These are phyloP conservation scores for Galleria mellonella DNA, from an alignment of 1,140 invertebrate genomes.

Conservation along the genomic window DNA sequence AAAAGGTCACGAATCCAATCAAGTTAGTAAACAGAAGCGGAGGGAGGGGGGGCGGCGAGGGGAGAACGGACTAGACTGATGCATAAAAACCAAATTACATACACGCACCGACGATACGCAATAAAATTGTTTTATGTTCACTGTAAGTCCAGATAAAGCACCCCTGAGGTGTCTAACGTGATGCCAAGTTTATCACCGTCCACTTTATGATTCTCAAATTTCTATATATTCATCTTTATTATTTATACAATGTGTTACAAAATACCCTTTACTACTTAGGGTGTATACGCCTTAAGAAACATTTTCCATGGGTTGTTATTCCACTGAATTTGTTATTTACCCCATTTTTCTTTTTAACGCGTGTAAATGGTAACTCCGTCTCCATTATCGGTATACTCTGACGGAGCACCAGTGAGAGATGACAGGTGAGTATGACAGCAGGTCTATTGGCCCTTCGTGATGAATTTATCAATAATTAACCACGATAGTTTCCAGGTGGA, in stretches of 20 bases:
- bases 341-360: no score
- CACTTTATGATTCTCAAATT: constrained; percentile 66
- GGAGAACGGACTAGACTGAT: constrained; percentile 19
- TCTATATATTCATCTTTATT: constrained; percentile 50
- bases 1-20: constrained; percentile 68
- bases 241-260: constrained; percentile 12
- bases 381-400: no score
- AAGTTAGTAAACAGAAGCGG: constrained; percentile 54
- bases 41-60: constrained; percentile 17
- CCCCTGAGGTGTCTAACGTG: constrained; percentile 35
- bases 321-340: no score
- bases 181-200: constrained; percentile 42
- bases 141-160: constrained; percentile 48
- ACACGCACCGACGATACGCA: constrained; percentile 30
- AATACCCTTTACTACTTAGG: constrained; percentile 5
- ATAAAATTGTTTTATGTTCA: constrained; percentile 62
- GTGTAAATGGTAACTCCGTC: no score
- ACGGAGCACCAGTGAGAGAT: no score
- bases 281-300: no score
- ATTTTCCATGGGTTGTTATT: no score
- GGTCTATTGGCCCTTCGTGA: no score
- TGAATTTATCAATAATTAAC: no score
- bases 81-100: constrained; percentile 19
- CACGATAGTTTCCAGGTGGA: no score
- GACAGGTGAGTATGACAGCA: no score